Conservation (phyloP, 2,888 invertebrate genomes). For the Toxonevra muliebris region DNA sequence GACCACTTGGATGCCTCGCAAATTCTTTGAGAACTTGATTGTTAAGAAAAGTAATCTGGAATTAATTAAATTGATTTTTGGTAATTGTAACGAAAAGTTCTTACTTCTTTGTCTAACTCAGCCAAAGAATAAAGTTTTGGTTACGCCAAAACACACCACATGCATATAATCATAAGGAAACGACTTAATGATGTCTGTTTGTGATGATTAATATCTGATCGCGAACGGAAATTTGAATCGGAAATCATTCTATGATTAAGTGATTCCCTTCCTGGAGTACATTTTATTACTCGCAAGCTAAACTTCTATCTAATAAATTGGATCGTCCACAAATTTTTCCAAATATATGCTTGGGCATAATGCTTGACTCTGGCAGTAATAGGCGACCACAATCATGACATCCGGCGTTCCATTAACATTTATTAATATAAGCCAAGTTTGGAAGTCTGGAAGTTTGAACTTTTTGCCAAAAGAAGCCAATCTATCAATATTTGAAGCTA, state of each 20-base stretch:
- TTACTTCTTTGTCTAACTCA: conserved; percentile 21
- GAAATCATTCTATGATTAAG: conserved; percentile 28
- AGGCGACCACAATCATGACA: conserved; percentile 16
- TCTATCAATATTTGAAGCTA: conserved; percentile 14
- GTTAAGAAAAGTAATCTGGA: conserved; percentile 23
- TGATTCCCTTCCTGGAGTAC: conserved; percentile 24
- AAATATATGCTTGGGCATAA: conserved; percentile 19
- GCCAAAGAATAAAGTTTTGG: conserved; percentile 25
- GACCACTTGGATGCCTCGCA: conserved; percentile 23
- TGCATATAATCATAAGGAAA: conserved; percentile 33
- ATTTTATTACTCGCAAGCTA: conserved; percentile 19
- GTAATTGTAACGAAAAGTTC: conserved; percentile 13
- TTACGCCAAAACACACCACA: conserved; percentile 29
- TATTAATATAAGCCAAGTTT: conserved; percentile 25
- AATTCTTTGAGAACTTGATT: conserved; percentile 31
- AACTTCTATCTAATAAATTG: conserved; percentile 17
- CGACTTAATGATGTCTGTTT: conserved; percentile 28
- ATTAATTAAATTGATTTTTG: conserved; percentile 27
- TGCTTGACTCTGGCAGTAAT: conserved; percentile 19
- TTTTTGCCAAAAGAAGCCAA: conserved; percentile 24
- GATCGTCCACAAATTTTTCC: conserved; percentile 23
- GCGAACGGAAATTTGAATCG: conserved; percentile 23
- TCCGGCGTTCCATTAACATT: not conserved
- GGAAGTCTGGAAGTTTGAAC: conserved; percentile 17
- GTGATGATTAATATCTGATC: conserved; percentile 26